phyloP scores from a whole-genome alignment of 2,797 vertebrate genomes.

The Salarias fasciatus region DNA sequence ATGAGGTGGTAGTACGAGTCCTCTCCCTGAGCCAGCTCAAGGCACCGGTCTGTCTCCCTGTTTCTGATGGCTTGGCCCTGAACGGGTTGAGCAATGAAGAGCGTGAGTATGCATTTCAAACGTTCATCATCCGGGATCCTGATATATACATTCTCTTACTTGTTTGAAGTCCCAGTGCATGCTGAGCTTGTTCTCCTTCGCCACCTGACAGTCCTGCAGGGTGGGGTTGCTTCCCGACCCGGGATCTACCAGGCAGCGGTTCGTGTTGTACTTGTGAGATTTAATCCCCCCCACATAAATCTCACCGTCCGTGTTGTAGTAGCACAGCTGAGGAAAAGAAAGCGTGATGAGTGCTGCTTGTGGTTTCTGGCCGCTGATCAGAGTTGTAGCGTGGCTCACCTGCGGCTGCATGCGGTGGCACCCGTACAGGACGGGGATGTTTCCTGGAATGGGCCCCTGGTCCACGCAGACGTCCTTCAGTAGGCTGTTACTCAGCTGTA shows the following conservation, averaged over 20 bases:
- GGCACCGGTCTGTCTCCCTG: constrained; percentile 58
- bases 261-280: constrained; percentile 59
- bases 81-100: constrained; percentile 1
- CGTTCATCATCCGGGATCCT: not conserved
- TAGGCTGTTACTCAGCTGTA: constrained; percentile 50
- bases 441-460: constrained; percentile 52
- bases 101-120: not conserved
- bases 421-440: constrained; percentile 43
- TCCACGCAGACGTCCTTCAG: constrained; percentile 39
- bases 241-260: constrained; percentile 57
- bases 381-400: constrained; percentile 43
- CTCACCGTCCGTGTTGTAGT: constrained; percentile 48
- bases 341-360: too few species aligned
- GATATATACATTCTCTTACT: constrained; percentile 28
- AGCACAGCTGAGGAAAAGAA: constrained; percentile 37
- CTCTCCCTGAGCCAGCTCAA: constrained; percentile 47
- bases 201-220: constrained; percentile 46
- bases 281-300: constrained; percentile 52
- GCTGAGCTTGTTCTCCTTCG: constrained; percentile 29
- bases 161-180: constrained; percentile 67
- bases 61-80: constrained; percentile 63
- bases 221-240: constrained; percentile 42
- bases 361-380: too few species aligned
- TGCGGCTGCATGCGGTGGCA: constrained; percentile 53
- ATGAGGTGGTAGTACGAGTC: constrained; percentile 33